Evolutionary conservation across 2,113 vertebrate species (phyloP).

Genomic region (Chlorodrepanis virens): DNA sequence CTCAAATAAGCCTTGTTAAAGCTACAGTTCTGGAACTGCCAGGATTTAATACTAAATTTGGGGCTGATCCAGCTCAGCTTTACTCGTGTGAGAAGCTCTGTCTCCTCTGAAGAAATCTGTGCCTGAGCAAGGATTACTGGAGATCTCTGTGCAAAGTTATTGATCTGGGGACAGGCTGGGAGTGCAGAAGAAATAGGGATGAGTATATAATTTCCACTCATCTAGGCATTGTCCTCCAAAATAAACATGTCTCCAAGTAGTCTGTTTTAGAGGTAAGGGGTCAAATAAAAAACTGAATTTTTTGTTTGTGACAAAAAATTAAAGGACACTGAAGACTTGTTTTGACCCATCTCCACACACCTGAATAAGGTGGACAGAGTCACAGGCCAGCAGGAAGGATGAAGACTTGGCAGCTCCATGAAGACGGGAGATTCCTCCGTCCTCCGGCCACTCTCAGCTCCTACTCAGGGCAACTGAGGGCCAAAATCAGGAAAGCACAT

Average conservation of each 20-base stretch:
- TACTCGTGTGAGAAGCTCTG: background rate
- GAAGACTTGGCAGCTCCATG: accelerated
- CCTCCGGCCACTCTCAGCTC: accelerated
- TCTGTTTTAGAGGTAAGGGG: accelerated
- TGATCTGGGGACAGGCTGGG: background rate
- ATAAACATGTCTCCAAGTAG: accelerated
- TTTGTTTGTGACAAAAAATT: background rate
- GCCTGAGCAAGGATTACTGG: background rate
- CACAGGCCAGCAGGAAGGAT: accelerated
- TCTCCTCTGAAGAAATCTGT: background rate
- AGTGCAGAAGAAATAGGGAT: background rate
- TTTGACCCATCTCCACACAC: background rate
- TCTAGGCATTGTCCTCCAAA: accelerated
- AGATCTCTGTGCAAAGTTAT: background rate
- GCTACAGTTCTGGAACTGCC: background rate
- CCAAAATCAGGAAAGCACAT: background rate
- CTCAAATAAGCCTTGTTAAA: slow-evolving; percentile 58
- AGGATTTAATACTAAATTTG: slow-evolving; percentile 14
- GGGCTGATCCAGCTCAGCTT: background rate
- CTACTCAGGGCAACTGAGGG: background rate
- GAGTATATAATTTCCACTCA: accelerated
- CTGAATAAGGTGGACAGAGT: accelerated
- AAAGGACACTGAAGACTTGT: background rate
- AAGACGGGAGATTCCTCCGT: accelerated
- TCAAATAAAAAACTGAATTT: background rate